Evolutionary conservation across 2,797 vertebrate species (phyloP).

Genomic region (Enteromius trimaculatus): DNA sequence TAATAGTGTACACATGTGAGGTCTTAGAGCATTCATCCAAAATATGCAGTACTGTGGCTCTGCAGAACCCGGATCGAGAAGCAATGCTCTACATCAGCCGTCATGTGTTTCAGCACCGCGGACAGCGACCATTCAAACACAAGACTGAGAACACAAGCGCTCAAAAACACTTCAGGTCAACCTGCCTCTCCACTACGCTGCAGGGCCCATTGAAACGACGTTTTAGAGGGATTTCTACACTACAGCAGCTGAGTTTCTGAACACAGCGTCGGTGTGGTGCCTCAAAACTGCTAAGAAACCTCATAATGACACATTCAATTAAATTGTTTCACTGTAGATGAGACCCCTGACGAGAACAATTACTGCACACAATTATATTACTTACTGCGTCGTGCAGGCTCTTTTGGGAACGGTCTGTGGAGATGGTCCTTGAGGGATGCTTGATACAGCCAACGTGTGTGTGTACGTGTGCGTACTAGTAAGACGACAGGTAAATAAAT

Average conservation of each 20-base stretch:
- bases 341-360: conserved; percentile 22
- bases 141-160: neutral
- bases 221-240: neutral
- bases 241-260: neutral
- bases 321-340: neutral
- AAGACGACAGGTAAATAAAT: conserved; percentile 36
- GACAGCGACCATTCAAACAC: conserved; percentile 26
- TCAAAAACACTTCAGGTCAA: neutral
- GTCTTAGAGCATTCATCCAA: neutral
- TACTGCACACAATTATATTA: conserved; percentile 19
- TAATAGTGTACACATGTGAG: neutral
- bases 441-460: conserved; percentile 27
- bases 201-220: neutral
- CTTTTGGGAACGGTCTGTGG: conserved; percentile 28
- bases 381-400: conserved; percentile 43
- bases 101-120: conserved; percentile 24
- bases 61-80: conserved; percentile 8
- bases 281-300: neutral
- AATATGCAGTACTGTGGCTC: neutral
- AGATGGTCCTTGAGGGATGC: conserved; percentile 36
- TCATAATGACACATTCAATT: conserved; percentile 10
- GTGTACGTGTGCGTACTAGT: conserved; percentile 39
- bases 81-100: neutral
- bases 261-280: neutral
- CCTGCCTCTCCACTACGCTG: neutral